Evolutionary conservation across 1,140 invertebrate genomes (phyloP), one percentile per base, ranked within the genome.

Genomic region (Eciton burchellii): DNA sequence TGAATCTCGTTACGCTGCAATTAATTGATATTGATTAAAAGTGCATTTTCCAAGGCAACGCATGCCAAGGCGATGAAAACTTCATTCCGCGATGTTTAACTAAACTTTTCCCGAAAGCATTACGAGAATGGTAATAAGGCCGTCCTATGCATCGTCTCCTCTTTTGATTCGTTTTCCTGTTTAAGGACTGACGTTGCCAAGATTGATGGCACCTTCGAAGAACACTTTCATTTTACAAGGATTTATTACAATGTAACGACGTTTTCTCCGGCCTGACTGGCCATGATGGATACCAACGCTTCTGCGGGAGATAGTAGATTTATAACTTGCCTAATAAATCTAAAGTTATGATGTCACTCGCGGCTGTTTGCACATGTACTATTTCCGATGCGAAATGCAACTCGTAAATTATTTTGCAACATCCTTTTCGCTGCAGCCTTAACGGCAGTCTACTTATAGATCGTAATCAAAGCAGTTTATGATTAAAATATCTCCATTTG

Each of bases 161-260:
- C 57, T 59, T 59, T 85, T 82, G 70, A 85, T 82, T 85, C 77
- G 56, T 82, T 85, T 65, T 57, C 65, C 47, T 62, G 45, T 47
- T 76, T 76, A 82, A 76, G 16, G 9, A 35, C 70, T 47, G 70
- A 85, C 77, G 54, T 70, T 29, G 74, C 72, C 43, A 63, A 81
- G 81, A 74, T 86, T 86, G 66, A 85, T 76, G 63, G 52, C 56
- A 21, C 35, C 47, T 66, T 85, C 81, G 70, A 86, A 59, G 56
- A 74, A 63, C 54, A 74, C 71, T 85, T 85, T 85, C 71, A 74
- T 76, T 85, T 68, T 57, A 49, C 71, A 76, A 49, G 66, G 56
- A 85, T 85, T 85, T 74, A 85, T 85, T 82, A 82, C 81, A 35
- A 72, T 45, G 70, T 85, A 85, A 84, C 82, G 52, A 84, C 56